phyloP scores from a whole-genome alignment of 2,113 vertebrate species.

The Phyllopteryx taeniolatus region DNA sequence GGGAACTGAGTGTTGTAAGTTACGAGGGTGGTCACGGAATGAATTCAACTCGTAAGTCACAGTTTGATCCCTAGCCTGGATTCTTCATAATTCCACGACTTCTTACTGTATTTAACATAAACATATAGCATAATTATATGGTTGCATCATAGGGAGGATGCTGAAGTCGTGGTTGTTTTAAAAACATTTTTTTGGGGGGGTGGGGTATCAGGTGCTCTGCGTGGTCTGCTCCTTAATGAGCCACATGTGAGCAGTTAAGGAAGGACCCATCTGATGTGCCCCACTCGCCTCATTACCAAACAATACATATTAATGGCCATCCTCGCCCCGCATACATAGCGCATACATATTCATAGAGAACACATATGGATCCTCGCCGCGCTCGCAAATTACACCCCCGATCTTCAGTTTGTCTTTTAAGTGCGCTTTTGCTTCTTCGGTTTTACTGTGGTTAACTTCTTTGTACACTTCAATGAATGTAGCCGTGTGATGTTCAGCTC shows the following conservation, averaged over 20 bases:
- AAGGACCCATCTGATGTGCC: constrained; percentile 69
- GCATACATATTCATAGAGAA: constrained; percentile 71
- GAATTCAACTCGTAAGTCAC: no score
- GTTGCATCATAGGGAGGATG: not conserved
- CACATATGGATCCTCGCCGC: constrained; percentile 60
- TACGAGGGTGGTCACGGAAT: no score
- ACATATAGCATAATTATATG: not conserved
- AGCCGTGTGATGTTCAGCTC: no score
- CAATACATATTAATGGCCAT: constrained; percentile 76
- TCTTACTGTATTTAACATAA: not conserved
- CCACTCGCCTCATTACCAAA: constrained; percentile 68
- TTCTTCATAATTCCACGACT: not conserved
- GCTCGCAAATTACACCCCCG: constrained; percentile 27
- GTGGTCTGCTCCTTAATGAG: constrained; percentile 62
- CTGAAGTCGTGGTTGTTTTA: not conserved
- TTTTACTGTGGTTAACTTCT: constrained; percentile 9
- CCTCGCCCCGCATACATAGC: constrained; percentile 70
- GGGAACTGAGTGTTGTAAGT: not conserved
- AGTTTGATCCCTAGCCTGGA: no score
- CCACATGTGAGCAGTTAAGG: constrained; percentile 73
- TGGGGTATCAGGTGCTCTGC: constrained; percentile 63
- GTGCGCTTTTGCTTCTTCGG: constrained; percentile 5
- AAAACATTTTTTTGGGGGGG: not conserved
- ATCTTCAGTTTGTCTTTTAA: constrained; percentile 21
- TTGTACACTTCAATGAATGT: not conserved